These are phyloP conservation scores for Saiga tatarica DNA, from an alignment of 2,113 vertebrate species.

Conservation along the genomic window DNA sequence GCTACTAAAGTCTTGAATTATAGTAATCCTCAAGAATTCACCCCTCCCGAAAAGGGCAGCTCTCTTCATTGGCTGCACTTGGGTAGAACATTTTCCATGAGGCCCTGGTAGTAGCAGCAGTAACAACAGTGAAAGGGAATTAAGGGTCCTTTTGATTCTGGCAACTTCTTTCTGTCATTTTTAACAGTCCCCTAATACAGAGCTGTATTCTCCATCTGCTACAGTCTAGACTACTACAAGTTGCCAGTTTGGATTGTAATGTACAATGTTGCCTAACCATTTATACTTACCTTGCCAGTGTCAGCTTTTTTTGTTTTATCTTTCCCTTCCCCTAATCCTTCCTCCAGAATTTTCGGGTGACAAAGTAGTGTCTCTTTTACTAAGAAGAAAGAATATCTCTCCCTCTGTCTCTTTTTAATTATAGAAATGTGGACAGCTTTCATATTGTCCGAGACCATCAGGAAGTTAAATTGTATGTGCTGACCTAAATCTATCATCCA, in stretches of 20 bases:
- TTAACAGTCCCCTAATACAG: background rate
- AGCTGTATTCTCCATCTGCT: background rate
- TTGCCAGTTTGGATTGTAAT: background rate
- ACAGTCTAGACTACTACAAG: background rate
- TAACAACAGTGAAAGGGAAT: background rate
- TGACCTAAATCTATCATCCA: slow-evolving; percentile 78
- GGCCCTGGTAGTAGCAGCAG: background rate
- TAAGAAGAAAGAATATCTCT: background rate
- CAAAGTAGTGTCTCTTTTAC: background rate
- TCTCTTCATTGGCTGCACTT: background rate
- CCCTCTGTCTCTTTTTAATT: slow-evolving; percentile 64
- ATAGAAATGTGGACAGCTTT: slow-evolving; percentile 57
- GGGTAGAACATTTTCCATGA: background rate
- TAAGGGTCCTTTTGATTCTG: background rate
- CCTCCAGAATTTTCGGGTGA: slow-evolving; percentile 24
- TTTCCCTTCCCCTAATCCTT: background rate
- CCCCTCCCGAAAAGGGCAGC: background rate
- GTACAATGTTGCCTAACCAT: background rate
- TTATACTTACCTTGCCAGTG: background rate
- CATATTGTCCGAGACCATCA: slow-evolving; percentile 63
- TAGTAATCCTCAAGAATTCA: background rate
- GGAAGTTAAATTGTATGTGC: slow-evolving; percentile 76
- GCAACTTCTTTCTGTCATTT: background rate
- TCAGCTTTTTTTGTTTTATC: background rate
- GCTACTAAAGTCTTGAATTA: background rate